Evolutionary conservation across 2,113 vertebrate genomes (phyloP), one percentile per base, ranked within the genome.

Genomic region (Cryptotis parvus): DNA sequence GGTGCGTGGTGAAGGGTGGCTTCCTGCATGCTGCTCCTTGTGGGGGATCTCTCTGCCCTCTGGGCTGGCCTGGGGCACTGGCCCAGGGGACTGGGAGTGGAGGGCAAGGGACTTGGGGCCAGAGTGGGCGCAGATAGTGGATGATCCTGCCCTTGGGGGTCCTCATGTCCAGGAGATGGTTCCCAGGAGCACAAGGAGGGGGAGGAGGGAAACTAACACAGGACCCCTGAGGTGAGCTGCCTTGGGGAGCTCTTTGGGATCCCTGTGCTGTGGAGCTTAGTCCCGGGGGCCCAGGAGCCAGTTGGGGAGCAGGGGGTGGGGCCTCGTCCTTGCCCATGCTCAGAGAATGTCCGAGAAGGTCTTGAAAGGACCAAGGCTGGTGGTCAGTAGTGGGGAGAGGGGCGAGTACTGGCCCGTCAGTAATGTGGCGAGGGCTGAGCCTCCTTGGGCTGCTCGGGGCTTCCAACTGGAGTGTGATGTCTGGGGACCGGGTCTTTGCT

Each of bases 391-490:
- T n/a, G n/a, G n/a, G n/a, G n/a, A n/a, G n/a, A n/a, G n/a, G n/a
- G n/a, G n/a, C n/a, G n/a, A n/a, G n/a, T n/a, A n/a, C n/a, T n/a
- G n/a, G n/a, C n/a, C n/a, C n/a, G n/a, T n/a, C n/a, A n/a, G n/a
- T n/a, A n/a, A n/a, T n/a, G n/a, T n/a, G n/a, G n/a, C 72, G 35
- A 15, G 26, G 35, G 0, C 20, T 0, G 18, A 4, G 8, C 55
- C 4, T 9, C 41, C 15, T 26, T 27, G 11, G 31, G 18, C 14
- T 26, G 26, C 74, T 58, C 12, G 43, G 27, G 22, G 12, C 41
- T 63, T 31, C 3, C 37, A 45, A 29, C 0, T 45, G 41, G 45
- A 18, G 9, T 6, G 16, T 18, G 10, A 52, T 41, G 55, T 20
- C 33, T 11, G 66, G 26, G 9, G 7, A 76, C 22, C 31, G 37